These are phyloP conservation scores for Myiozetetes cayanensis DNA, from an alignment of 2,113 vertebrate genomes.

Conservation along the genomic window DNA sequence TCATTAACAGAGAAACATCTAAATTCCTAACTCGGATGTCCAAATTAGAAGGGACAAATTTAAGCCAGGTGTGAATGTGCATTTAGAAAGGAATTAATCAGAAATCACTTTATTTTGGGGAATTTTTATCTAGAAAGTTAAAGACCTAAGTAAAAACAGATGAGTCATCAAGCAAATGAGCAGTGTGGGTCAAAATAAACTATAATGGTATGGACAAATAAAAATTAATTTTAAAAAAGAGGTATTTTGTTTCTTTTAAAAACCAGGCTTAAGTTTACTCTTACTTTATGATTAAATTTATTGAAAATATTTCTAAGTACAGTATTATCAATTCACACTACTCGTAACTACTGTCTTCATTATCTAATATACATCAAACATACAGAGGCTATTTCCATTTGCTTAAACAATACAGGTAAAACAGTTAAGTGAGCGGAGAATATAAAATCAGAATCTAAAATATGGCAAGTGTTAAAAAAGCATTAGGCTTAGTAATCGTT, in stretches of 20 bases:
- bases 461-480: background rate
- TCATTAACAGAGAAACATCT: background rate
- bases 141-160: background rate
- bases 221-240: background rate
- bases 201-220: background rate
- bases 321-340: background rate
- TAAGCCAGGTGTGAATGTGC: background rate
- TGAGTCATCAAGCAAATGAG: background rate
- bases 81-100: background rate
- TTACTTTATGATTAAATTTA: slow-evolving; percentile 3
- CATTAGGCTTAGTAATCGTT: background rate
- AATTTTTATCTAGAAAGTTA: background rate
- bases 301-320: slow-evolving; percentile 2
- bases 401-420: background rate
- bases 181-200: background rate
- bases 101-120: background rate
- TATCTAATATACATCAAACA: background rate
- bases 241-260: background rate
- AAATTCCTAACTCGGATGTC: background rate
- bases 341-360: background rate
- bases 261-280: background rate
- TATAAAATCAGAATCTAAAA: background rate
- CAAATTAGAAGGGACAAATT: background rate
- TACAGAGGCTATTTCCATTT: background rate
- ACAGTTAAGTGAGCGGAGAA: background rate